Conservation (phyloP, 2,113 vertebrate species). For the Aplodontia rufa region DNA sequence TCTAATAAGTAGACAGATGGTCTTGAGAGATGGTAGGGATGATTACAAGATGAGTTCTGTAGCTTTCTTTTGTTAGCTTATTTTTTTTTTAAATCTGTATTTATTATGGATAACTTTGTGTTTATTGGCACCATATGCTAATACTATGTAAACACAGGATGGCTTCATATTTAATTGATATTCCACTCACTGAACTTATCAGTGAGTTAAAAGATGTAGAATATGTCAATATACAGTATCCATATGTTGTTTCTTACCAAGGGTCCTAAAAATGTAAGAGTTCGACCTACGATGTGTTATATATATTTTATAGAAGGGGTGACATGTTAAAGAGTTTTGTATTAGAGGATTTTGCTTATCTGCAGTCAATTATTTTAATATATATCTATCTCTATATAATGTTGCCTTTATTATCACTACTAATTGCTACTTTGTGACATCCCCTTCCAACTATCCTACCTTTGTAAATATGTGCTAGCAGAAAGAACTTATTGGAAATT, state of each 20-base stretch:
- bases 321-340: not conserved
- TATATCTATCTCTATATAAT: not conserved
- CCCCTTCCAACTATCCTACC: not conserved
- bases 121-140: constrained; percentile 75
- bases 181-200: constrained; percentile 45
- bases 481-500: not conserved
- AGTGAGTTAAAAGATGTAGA: constrained; percentile 59
- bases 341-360: not conserved
- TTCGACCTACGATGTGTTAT: not conserved
- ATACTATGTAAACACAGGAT: constrained; percentile 70
- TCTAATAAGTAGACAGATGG: constrained; percentile 4
- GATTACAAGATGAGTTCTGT: constrained; percentile 12
- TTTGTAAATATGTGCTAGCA: not conserved
- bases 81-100: constrained; percentile 14
- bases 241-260: constrained; percentile 57
- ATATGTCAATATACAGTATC: not conserved
- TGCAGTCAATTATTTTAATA: not conserved
- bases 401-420: not conserved
- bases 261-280: not conserved
- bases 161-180: constrained; percentile 65
- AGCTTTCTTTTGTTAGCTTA: constrained; percentile 33
- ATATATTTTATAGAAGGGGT: not conserved
- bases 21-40: not conserved
- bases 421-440: not conserved
- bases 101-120: constrained; percentile 63